Conservation (phyloP, 2,113 vertebrate genomes). For the Hemibagrus wyckioides region DNA sequence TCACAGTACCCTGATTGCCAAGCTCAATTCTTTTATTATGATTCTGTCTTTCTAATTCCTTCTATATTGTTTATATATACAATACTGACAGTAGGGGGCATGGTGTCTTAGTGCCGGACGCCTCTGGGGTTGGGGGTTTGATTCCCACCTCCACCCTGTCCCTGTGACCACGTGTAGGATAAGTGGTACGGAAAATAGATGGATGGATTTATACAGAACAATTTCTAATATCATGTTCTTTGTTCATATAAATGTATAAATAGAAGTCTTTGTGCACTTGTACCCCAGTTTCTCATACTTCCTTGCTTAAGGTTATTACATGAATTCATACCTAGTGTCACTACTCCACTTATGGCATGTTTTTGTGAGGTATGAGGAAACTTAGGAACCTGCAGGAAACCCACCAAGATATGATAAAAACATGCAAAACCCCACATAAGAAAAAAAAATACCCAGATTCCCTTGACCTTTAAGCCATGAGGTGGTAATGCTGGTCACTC, state of each 20-base stretch:
- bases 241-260: background rate
- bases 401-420: background rate
- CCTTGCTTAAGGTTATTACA: background rate
- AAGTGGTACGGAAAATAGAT: too few relatives aligned
- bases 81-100: too few relatives aligned
- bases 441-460: background rate
- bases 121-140: background rate
- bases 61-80: background rate
- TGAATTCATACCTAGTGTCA: background rate
- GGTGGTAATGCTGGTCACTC: background rate
- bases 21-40: too few relatives aligned
- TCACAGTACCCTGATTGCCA: background rate
- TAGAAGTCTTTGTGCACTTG: background rate
- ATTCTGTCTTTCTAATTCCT: background rate
- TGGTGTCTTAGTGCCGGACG: too few relatives aligned
- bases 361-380: background rate
- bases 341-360: background rate
- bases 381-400: background rate
- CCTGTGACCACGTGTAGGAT: too few relatives aligned
- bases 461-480: background rate
- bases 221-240: too few relatives aligned
- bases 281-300: background rate
- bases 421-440: background rate
- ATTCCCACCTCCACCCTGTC: background rate
- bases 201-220: too few relatives aligned